Evolutionary conservation across 2,113 vertebrate species (phyloP).

Genomic region (Protomyctophum bolini): DNA sequence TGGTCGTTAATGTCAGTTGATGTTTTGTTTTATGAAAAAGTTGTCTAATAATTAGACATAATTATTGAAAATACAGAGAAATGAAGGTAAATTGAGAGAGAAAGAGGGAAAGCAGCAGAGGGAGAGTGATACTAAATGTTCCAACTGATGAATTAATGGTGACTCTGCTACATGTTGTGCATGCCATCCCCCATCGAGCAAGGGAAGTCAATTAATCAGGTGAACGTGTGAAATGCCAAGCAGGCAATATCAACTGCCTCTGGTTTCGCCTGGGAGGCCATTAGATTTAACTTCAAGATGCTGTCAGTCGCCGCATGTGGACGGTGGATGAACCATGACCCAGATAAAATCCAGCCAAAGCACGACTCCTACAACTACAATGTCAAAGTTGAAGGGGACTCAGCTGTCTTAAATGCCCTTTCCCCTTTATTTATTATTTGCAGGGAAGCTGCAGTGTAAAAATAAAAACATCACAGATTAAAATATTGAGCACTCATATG

Average conservation of each 20-base stretch:
- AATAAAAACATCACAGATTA: no score
- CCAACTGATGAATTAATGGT: not conserved
- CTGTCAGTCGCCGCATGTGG: no score
- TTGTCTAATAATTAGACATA: no score
- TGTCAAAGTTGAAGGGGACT: conserved; percentile 3
- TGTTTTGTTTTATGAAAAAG: no score
- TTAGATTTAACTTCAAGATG: not conserved
- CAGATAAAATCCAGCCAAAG: not conserved
- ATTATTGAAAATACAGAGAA: no score
- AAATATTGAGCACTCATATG: no score
- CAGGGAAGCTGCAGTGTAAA: not conserved
- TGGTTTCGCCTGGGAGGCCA: not conserved
- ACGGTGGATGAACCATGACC: not conserved
- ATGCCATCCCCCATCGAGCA: not conserved
- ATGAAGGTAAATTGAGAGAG: no score
- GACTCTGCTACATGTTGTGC: not conserved
- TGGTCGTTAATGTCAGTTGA: no score
- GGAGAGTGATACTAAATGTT: not conserved
- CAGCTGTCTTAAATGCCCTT: not conserved
- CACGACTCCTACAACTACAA: not conserved
- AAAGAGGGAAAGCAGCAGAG: not conserved
- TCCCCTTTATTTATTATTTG: no score
- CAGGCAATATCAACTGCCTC: not conserved
- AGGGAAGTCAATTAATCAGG: not conserved
- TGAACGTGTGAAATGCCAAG: not conserved